Conservation (phyloP, 2,888 invertebrate genomes). For the Mermis nigrescens region DNA sequence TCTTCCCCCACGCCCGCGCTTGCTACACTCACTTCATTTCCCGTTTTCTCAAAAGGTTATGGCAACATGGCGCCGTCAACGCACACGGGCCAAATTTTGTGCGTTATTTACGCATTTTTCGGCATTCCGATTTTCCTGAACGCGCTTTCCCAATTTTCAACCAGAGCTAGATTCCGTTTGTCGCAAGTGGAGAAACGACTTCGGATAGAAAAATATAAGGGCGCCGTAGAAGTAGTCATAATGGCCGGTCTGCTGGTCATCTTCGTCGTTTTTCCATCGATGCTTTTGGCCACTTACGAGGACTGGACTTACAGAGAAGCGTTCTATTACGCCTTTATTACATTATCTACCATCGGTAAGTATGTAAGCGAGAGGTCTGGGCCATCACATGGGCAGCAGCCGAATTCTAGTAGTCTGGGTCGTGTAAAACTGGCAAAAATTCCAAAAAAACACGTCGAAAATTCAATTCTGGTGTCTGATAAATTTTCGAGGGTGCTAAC, state of each 20-base stretch:
- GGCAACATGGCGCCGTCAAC: background rate
- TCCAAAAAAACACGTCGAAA: too few relatives aligned
- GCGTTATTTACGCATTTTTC: constrained; percentile 1
- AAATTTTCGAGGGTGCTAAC: too few relatives aligned
- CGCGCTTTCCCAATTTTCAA: background rate
- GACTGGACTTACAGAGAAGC: background rate
- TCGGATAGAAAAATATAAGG: background rate
- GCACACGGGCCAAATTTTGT: background rate
- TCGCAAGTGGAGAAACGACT: background rate
- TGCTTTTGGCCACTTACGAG: background rate
- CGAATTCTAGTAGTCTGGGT: too few relatives aligned
- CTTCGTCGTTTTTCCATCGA: background rate
- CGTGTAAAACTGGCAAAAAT: too few relatives aligned
- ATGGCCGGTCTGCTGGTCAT: background rate
- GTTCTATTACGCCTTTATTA: background rate
- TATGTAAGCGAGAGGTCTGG: background rate
- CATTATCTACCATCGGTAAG: background rate
- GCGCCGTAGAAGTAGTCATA: background rate
- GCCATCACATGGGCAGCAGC: too few relatives aligned
- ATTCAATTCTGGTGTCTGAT: too few relatives aligned
- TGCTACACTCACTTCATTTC: too few relatives aligned
- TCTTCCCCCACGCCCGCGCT: too few relatives aligned
- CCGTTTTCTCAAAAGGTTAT: background rate
- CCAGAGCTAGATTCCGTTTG: background rate
- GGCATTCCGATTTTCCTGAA: background rate